Percentiles rank a stretch among this genome's conserved stretches.
phyloP scores from a whole-genome alignment of 2,888 invertebrate species.

The Lordiphosa andalusiaca region DNA sequence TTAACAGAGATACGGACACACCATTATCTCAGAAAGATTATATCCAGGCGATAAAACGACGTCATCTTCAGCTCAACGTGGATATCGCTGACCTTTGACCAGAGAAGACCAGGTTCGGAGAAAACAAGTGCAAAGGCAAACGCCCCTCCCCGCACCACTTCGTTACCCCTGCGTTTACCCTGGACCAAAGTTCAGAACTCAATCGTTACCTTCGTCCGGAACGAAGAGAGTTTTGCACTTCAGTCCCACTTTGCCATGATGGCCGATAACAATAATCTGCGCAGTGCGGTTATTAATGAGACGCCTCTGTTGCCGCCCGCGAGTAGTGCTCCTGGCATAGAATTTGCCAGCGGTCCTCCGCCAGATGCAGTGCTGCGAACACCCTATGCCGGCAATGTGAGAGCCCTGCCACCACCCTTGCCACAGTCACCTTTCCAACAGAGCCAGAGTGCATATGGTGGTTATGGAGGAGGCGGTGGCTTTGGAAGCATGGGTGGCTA shows the following conservation, averaged over 20 bases:
- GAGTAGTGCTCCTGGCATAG: constrained; percentile 16
- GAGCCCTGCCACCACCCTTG: constrained; percentile 61
- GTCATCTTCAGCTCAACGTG: background rate
- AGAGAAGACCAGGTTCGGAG: background rate
- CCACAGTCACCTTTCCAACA: constrained; percentile 53
- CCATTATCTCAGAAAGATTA: too few relatives aligned
- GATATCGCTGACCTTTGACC: background rate
- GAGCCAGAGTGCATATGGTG: constrained; percentile 25
- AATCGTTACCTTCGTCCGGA: constrained; percentile 6
- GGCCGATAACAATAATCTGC: constrained; percentile 66
- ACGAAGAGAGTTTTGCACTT: constrained; percentile 8
- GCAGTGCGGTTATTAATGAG: constrained; percentile 73
- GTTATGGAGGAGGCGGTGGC: constrained; percentile 34
- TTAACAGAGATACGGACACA: too few relatives aligned
- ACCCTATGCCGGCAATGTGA: constrained; percentile 72
- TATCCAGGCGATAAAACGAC: too few relatives aligned
- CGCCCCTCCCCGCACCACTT: background rate
- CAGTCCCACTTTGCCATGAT: constrained; percentile 41
- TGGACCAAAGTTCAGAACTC: constrained; percentile 34
- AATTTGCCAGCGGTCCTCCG: constrained; percentile 18
- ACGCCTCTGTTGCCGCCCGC: constrained; percentile 59
- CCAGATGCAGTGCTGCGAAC: constrained; percentile 64
- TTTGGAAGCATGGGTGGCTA: constrained; percentile 29
- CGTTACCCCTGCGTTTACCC: background rate
- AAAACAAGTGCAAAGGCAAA: constrained; percentile 2